Evolutionary conservation across 2,888 invertebrate genomes (phyloP).

Genomic region (Drosophila nigricruria): DNA sequence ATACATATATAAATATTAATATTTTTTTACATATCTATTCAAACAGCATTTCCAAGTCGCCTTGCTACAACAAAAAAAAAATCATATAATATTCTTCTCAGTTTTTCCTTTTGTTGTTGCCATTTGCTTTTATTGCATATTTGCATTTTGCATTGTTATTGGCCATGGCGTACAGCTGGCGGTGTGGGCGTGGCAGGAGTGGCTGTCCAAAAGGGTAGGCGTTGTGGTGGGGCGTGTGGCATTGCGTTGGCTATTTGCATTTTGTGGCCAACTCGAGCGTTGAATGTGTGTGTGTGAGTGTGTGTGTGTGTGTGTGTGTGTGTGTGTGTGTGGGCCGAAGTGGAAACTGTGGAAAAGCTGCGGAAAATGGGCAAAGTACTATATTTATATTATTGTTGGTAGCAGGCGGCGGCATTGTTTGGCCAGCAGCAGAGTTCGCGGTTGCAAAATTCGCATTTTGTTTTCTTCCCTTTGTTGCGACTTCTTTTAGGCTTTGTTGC

Average conservation of each 20-base stretch:
- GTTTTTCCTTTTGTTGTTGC: conserved; percentile 30
- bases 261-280: conserved; percentile 54
- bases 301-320: conserved; percentile 18
- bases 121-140: conserved; percentile 73
- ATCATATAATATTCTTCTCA: conserved; percentile 8
- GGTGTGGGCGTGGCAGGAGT: conserved; percentile 46
- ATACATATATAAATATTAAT: not conserved
- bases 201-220: conserved; percentile 1
- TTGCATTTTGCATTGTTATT: conserved; percentile 78
- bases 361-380: conserved; percentile 16
- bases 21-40: not conserved
- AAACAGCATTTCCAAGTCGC: conserved; percentile 36
- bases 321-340: conserved; percentile 16
- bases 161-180: conserved; percentile 43
- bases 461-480: conserved; percentile 17
- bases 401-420: conserved; percentile 50
- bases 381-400: conserved; percentile 49
- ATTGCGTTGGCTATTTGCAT: conserved; percentile 60
- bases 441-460: conserved; percentile 23
- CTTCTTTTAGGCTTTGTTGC: conserved; percentile 43
- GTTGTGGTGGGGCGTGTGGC: conserved; percentile 7
- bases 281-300: conserved; percentile 17
- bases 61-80: not conserved
- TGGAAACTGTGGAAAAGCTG: conserved; percentile 33
- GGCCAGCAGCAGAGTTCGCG: conserved; percentile 33